These are phyloP conservation scores for Salvelinus fontinalis DNA, from an alignment of 2,113 vertebrate genomes.

Conservation along the genomic window DNA sequence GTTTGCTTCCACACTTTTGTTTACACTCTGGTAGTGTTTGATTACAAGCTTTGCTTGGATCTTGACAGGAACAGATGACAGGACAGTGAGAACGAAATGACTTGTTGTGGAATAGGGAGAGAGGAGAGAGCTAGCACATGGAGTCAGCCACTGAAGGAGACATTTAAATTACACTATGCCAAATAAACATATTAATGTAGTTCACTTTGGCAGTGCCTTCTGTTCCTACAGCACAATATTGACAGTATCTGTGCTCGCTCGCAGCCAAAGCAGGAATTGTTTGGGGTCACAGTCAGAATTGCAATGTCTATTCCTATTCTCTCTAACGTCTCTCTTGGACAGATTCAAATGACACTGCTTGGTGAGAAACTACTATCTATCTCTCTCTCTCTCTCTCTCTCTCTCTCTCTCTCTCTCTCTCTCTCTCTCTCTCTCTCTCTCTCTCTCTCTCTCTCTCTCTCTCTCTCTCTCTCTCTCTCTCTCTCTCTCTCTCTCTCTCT, in stretches of 20 bases:
- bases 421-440: neutral
- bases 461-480: too few relatives aligned
- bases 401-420: too few relatives aligned
- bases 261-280: neutral
- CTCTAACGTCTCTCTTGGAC: neutral
- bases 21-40: constrained; percentile 26
- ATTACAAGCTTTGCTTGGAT: constrained; percentile 22
- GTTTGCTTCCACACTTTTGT: constrained; percentile 6
- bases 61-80: too few relatives aligned
- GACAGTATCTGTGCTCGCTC: neutral
- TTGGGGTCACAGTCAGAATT: neutral
- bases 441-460: too few relatives aligned
- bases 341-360: neutral
- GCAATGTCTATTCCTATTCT: neutral
- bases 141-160: neutral
- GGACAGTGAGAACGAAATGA: neutral
- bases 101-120: neutral
- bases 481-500: neutral
- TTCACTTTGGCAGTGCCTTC: neutral
- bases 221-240: neutral
- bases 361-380: neutral
- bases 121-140: neutral
- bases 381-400: too few relatives aligned
- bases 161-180: constrained; percentile 4
- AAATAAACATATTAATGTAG: neutral